These are phyloP conservation scores for Peromyscus attwateri DNA, from an alignment of 2,797 vertebrate species.

Conservation along the genomic window DNA sequence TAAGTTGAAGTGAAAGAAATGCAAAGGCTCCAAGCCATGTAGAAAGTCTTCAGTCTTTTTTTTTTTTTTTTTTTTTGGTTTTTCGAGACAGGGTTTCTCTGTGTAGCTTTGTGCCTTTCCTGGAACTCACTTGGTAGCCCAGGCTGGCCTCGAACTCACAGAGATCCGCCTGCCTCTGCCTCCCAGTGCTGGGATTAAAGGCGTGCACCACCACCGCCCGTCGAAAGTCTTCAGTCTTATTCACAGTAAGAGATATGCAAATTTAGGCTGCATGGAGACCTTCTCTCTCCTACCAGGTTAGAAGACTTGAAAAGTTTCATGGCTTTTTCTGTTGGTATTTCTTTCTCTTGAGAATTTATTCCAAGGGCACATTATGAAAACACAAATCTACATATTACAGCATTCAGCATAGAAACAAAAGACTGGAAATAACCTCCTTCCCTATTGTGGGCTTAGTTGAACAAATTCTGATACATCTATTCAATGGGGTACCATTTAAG, in stretches of 20 bases:
- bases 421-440: slow-evolving; percentile 5
- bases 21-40: not conserved
- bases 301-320: slow-evolving; percentile 38
- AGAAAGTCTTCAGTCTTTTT: slow-evolving; percentile 46
- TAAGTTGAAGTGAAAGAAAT: slow-evolving; percentile 60
- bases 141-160: too few relatives aligned
- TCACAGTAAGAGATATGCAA: slow-evolving; percentile 65
- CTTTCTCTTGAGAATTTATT: slow-evolving; percentile 48
- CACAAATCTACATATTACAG: slow-evolving; percentile 53
- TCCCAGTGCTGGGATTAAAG: too few relatives aligned
- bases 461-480: slow-evolving; percentile 41
- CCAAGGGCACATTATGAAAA: slow-evolving; percentile 56
- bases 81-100: too few relatives aligned
- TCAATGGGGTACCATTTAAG: slow-evolving; percentile 46
- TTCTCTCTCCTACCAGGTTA: slow-evolving; percentile 47
- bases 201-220: too few relatives aligned
- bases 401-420: slow-evolving; percentile 63
- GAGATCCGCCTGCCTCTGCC: too few relatives aligned
- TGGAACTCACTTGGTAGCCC: too few relatives aligned
- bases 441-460: not conserved
- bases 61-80: too few relatives aligned
- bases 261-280: slow-evolving; percentile 11
- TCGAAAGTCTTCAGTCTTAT: too few relatives aligned
- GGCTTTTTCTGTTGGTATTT: slow-evolving; percentile 53
- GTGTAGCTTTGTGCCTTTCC: too few relatives aligned